A percentile compares a stretch with the other conserved stretches of the same genome.
Evolutionary conservation across 92 coral and sea anemone genomes (phyloP).

Genomic region (Phenganax subtilis): DNA sequence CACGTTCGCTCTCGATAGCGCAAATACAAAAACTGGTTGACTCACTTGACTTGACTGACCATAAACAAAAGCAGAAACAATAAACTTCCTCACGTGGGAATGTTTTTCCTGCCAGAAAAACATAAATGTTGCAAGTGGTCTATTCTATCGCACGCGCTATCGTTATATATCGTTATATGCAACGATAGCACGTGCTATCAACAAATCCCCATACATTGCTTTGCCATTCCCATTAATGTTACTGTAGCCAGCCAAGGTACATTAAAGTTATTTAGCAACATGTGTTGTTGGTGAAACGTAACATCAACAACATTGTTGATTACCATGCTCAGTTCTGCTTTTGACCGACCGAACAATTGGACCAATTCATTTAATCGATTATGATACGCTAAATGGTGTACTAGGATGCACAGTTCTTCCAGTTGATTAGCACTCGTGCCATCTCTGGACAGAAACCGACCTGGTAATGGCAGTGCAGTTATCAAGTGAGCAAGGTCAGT

Average conservation of each 20-base stretch:
- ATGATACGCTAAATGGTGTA: constrained; percentile 6
- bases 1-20: too few species aligned
- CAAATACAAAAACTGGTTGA: too few species aligned
- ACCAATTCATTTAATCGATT: constrained; percentile 15
- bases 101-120: too few species aligned
- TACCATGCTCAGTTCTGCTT: background rate
- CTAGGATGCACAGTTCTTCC: background rate
- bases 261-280: constrained; percentile 3
- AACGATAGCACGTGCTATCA: too few species aligned
- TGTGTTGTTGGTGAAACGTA: constrained; percentile 7
- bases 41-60: too few species aligned
- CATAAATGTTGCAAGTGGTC: too few species aligned
- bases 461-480: constrained; percentile 17
- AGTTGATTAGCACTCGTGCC: background rate
- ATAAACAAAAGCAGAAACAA: too few species aligned
- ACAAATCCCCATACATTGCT: background rate
- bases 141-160: too few species aligned
- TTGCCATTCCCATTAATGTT: constrained; percentile 6
- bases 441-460: background rate
- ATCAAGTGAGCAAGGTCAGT: constrained; percentile 1
- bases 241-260: constrained; percentile 15
- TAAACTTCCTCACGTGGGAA: too few species aligned
- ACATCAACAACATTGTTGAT: constrained; percentile 23
- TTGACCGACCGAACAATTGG: constrained; percentile 1
- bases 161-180: too few species aligned